Base-by-base conservation (phyloP, 2,888 invertebrate genomes). In the Coelinius sp. region DNA sequence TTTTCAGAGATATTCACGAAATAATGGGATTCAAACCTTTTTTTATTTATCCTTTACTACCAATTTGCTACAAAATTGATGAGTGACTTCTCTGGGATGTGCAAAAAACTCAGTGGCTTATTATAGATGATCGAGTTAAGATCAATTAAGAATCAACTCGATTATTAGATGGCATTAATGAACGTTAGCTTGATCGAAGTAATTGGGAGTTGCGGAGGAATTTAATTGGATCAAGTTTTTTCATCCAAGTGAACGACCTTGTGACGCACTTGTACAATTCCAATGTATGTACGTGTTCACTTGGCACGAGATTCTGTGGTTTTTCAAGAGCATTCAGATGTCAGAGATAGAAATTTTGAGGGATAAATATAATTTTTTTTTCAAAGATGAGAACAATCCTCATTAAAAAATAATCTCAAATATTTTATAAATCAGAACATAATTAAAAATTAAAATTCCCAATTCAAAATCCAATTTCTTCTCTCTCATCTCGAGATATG, bases 241-340 rank as follows among this genome's bases (percentile, higher is more conserved):
- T 17, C n/a, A n/a, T n/a, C 17, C 24, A 24, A 59, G 8, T 31
- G n/a, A 31, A 35, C n/a, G 59, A 20, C 59, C 59, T 59, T 59
- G 59, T 31, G 31, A 31, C 59, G 35, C 17, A 31, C 17, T 59
- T 20, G 14, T 31, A 31, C 31, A 17, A 17, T 31, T 59, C 27
- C n/a, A 53, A 53, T 53, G 52, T 52, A n/a, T 24, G 24, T 53
- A 53, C 53, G 53, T 53, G 53, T 53, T 53, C 25, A 53, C 53
- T 53, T 53, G 53, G 53, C 53, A 53, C 53, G 27, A 53, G 41
- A 10, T 41, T n/a, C 41, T n/a, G 53, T n/a, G 10, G 53, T n/a
- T 25, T 53, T 53, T 25, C 24, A 25, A 53, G 25, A 25, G 53
- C 25, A 53, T 53, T 14, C 25, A 27, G 27, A 25, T 24, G 25